phyloP scores from a whole-genome alignment of 53 echinoderm and acorn worm genomes.

The Holothuria leucospilota region DNA sequence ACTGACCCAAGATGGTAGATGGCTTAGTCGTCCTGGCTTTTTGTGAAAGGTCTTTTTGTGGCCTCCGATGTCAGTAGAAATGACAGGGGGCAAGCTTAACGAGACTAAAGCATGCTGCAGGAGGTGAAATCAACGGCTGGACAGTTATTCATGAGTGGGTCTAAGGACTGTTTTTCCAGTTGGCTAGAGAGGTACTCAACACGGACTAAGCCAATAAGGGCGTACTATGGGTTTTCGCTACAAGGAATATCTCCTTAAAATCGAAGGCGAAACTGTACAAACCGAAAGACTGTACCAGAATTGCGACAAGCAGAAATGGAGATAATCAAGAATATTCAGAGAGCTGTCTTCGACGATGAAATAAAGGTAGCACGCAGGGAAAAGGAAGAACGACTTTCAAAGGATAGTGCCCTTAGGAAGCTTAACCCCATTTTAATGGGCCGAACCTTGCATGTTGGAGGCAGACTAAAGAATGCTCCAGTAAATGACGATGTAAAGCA shows the following conservation, averaged over 20 bases:
- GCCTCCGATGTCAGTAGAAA: conserved; percentile 16
- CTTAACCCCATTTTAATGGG: conserved; percentile 21
- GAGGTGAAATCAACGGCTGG: too few species aligned
- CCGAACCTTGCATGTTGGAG: conserved; percentile 53
- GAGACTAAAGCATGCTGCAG: background rate
- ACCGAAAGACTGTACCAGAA: conserved; percentile 30
- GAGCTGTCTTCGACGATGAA: background rate
- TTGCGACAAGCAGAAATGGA: conserved; percentile 51
- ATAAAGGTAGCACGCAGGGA: background rate
- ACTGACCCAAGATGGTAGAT: conserved; percentile 30
- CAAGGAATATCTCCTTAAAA: conserved; percentile 6
- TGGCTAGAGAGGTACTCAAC: conserved; percentile 39
- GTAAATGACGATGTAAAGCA: conserved; percentile 41
- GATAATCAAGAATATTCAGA: conserved; percentile 51
- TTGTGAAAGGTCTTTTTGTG: conserved; percentile 15
- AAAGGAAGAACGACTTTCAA: background rate
- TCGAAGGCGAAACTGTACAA: background rate
- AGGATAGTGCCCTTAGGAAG: conserved; percentile 21
- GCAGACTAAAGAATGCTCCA: conserved; percentile 52
- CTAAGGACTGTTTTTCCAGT: background rate
- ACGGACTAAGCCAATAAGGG: conserved; percentile 28
- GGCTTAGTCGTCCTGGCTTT: conserved; percentile 36
- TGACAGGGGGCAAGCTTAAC: background rate
- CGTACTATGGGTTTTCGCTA: conserved; percentile 56
- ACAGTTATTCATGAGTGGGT: too few species aligned